Evolutionary conservation across 1,140 invertebrate species (phyloP).

Genomic region (Drosophila leontia): DNA sequence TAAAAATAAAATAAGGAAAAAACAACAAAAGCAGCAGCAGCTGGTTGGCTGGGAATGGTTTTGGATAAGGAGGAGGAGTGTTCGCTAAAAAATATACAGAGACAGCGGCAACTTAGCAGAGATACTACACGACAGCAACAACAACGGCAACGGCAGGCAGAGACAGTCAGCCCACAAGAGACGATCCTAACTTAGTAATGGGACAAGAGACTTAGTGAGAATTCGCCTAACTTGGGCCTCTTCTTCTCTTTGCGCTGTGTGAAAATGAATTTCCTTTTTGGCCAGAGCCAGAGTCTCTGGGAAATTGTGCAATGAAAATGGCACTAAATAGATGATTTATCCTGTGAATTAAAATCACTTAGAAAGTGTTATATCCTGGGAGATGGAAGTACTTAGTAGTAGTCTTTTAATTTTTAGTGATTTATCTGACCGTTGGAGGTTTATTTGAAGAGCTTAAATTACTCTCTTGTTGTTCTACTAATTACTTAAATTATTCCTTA

Average conservation of each 20-base stretch:
- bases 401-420: neutral
- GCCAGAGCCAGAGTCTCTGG: neutral
- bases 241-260: constrained; percentile 11
- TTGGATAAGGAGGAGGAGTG: constrained; percentile 8
- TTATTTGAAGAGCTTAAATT: neutral
- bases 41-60: constrained; percentile 19
- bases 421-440: no score
- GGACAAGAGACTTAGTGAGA: constrained; percentile 44
- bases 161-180: neutral
- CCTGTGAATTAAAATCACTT: constrained; percentile 3
- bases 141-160: constrained; percentile 4
- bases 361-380: neutral
- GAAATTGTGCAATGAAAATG: constrained; percentile 25
- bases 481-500: neutral
- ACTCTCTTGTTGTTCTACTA: neutral
- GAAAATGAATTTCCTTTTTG: constrained; percentile 49
- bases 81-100: constrained; percentile 14
- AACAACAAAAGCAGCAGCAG: constrained; percentile 30
- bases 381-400: neutral
- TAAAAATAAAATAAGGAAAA: constrained; percentile 52
- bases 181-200: constrained; percentile 48
- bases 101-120: constrained; percentile 51
- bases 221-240: constrained; percentile 17
- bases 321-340: constrained; percentile 29
- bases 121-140: constrained; percentile 59